Evolutionary conservation across 2,888 invertebrate genomes (phyloP).

Genomic region (Neoitamus cyanurus): DNA sequence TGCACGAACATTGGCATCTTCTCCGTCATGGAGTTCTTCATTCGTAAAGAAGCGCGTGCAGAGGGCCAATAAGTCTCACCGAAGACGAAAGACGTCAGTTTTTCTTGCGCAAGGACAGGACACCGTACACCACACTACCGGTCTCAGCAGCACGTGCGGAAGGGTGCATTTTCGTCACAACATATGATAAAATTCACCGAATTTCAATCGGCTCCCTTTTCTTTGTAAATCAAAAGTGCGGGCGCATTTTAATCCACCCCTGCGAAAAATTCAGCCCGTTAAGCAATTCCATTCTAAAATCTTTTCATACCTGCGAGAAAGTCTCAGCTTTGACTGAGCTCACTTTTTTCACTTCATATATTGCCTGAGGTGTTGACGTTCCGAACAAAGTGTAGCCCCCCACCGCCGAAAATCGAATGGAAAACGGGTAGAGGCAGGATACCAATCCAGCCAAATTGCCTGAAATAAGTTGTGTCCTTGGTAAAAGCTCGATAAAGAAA

Average conservation of each 20-base stretch:
- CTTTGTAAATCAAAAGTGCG: background rate
- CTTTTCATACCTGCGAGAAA: background rate
- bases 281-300: background rate
- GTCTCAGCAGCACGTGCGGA: background rate
- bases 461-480: constrained; percentile 10
- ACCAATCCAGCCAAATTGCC: constrained; percentile 1
- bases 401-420: background rate
- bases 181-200: background rate
- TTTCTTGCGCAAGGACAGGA: background rate
- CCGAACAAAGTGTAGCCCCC: background rate
- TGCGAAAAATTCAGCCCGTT: background rate
- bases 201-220: background rate
- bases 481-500: background rate
- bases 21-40: background rate
- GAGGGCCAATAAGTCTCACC: background rate
- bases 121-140: background rate
- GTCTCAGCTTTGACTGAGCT: background rate
- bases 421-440: background rate
- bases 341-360: background rate
- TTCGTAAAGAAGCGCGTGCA: background rate
- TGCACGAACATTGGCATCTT: background rate
- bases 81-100: background rate
- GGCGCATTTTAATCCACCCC: background rate
- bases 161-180: background rate
- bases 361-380: constrained; percentile 25